A percentile compares a stretch with the other conserved stretches of the same genome.
These are phyloP conservation scores for Pyrocoelia pectoralis DNA, from an alignment of 2,888 invertebrate genomes.

Conservation along the genomic window DNA sequence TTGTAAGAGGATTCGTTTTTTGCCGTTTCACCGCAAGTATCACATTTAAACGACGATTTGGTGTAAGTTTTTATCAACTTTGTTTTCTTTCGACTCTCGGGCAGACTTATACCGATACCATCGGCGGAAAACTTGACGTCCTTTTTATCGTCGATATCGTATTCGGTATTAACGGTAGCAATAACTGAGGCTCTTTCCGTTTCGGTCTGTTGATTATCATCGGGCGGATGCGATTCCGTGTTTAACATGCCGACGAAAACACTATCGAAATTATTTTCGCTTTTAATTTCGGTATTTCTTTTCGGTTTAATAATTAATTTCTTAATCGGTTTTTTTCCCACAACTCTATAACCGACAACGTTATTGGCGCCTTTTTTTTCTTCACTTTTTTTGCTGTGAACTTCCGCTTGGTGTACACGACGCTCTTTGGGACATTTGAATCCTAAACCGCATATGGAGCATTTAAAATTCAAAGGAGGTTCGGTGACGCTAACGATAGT, in stretches of 20 bases:
- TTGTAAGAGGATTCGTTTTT: conserved; percentile 73
- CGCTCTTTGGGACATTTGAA: conserved; percentile 70
- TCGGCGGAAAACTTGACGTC: conserved; percentile 37
- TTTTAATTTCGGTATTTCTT: conserved; percentile 46
- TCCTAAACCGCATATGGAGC: conserved; percentile 66
- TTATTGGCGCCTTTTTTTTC: conserved; percentile 52
- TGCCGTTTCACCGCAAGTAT: conserved; percentile 73
- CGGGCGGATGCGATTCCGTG: conserved; percentile 42
- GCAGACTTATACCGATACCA: conserved; percentile 50
- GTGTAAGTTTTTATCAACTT: conserved; percentile 62
- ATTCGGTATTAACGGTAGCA: conserved; percentile 33
- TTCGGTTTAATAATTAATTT: conserved; percentile 52
- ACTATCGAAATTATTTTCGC: conserved; percentile 57
- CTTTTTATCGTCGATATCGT: conserved; percentile 33
- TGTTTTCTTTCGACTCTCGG: conserved; percentile 56
- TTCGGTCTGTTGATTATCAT: conserved; percentile 54
- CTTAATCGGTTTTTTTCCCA: conserved; percentile 52
- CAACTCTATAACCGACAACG: conserved; percentile 45
- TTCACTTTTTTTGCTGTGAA: conserved; percentile 60
- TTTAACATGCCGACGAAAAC: conserved; percentile 55
- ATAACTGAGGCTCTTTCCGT: conserved; percentile 46
- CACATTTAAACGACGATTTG: conserved; percentile 61
- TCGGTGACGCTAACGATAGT: conserved; percentile 55
- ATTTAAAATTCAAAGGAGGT: conserved; percentile 63
- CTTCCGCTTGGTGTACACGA: conserved; percentile 66